Evolutionary conservation across 2,888 invertebrate species (phyloP).

Genomic region (Sycophila texana): DNA sequence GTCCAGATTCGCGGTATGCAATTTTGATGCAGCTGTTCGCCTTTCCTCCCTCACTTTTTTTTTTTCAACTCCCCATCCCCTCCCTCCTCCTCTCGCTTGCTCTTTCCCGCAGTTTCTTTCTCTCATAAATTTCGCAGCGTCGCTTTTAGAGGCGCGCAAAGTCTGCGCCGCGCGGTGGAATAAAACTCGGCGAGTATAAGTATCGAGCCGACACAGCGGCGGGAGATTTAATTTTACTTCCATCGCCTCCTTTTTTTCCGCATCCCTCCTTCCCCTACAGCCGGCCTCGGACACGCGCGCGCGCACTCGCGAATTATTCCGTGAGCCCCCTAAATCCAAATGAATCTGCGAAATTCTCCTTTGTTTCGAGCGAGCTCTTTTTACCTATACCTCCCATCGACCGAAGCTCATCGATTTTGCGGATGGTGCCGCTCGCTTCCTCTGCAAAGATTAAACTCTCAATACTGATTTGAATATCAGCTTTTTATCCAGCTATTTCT

Average conservation of each 20-base stretch:
- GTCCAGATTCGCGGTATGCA: conserved; percentile 50
- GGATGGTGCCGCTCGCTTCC: no score
- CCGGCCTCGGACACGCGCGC: conserved; percentile 7
- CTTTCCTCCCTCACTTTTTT: not conserved
- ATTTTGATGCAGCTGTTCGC: conserved; percentile 47
- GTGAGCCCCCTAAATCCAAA: conserved; percentile 59
- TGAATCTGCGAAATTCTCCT: conserved; percentile 56
- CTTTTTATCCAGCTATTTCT: no score
- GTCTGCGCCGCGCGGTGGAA: conserved; percentile 43
- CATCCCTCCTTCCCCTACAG: not conserved
- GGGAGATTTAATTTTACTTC: conserved; percentile 65
- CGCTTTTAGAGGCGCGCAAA: conserved; percentile 55
- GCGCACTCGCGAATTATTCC: conserved; percentile 29
- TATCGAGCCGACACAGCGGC: conserved; percentile 46
- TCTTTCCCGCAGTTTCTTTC: conserved; percentile 43
- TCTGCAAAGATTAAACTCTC: no score
- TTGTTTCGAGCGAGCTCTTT: conserved; percentile 17
- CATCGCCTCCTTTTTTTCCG: not conserved
- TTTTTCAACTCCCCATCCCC: conserved; percentile 3
- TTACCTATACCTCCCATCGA: conserved; percentile 28
- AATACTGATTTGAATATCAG: no score
- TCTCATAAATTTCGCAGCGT: conserved; percentile 61
- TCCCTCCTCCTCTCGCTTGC: not conserved
- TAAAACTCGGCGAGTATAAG: conserved; percentile 49
- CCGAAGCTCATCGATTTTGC: no score